These are phyloP conservation scores for Agonopterix alstromeriana DNA, from an alignment of 2,888 invertebrate genomes.

Conservation along the genomic window DNA sequence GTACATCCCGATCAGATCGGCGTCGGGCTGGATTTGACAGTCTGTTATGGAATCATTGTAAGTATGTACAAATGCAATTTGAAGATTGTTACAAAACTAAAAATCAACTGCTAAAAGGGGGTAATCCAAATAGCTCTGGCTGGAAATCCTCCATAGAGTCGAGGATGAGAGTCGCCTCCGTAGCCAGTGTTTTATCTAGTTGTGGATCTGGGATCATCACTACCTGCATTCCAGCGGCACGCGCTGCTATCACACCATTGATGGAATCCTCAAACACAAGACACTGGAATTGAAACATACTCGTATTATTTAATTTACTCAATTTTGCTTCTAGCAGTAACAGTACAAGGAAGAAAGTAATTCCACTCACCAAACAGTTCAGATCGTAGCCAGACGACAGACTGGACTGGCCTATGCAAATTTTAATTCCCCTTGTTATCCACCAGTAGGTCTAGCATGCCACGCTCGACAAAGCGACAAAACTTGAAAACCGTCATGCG, in stretches of 20 bases:
- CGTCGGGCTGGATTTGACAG: too few species aligned
- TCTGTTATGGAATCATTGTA: not conserved
- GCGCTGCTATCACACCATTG: constrained; percentile 88
- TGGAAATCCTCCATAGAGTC: constrained; percentile 84
- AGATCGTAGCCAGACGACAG: too few species aligned
- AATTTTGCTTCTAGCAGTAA: too few species aligned
- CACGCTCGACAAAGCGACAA: too few species aligned
- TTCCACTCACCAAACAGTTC: too few species aligned
- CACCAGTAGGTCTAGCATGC: too few species aligned
- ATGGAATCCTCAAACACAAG: constrained; percentile 94
- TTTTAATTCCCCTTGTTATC: too few species aligned
- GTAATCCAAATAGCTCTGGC: constrained; percentile 90
- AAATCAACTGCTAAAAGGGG: constrained; percentile 56
- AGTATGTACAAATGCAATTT: not conserved
- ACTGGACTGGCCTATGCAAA: too few species aligned
- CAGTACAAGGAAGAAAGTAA: too few species aligned
- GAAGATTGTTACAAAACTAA: not conserved
- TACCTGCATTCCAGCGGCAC: constrained; percentile 89
- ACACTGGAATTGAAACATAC: constrained; percentile 68
- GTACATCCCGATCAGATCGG: too few species aligned
- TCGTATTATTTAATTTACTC: too few species aligned
- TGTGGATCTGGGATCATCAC: constrained; percentile 86
- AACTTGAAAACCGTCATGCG: too few species aligned
- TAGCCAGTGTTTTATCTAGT: constrained; percentile 37
- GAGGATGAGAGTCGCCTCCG: constrained; percentile 81